Base-by-base conservation (phyloP, 2,113 vertebrate species). In the Microtus oregoni region DNA sequence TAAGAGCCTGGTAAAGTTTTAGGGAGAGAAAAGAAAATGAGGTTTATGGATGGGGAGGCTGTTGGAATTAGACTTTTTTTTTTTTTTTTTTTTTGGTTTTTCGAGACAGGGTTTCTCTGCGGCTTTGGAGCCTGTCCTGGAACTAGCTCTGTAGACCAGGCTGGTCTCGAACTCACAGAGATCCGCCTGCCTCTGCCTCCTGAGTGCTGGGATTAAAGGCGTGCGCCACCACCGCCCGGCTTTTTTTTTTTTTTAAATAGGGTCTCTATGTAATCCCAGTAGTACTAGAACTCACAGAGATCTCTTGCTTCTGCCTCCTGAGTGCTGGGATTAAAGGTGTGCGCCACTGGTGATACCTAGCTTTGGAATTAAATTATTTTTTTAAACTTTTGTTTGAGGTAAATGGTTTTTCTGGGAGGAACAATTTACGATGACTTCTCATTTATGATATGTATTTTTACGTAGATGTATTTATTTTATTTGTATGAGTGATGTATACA, bases 11-110 rank as follows among this genome's bases (percentile, higher is more conserved):
- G 81, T 77, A 35, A 94, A 1, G 41, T 92, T 94, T 86, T 41
- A 95, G 58, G 68, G 44, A 14, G 78, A 89, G 92, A 89, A 89
- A 94, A 92, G 83, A 92, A 91, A 94, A 91, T 78, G 87, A 94
- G 15, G 17, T 68, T 91, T 96, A 28, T 70, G 77, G 50, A 24
- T 70, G 68, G 11, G 86, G n/a, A 86, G 47, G 4, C 9, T 90
- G 11, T n/a, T 68, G 77, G 88, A n/a, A 35, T 81, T 44, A 90
- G 44, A 20, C 9, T 50, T 50, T 50, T 50, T 10, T 58, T 32
- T 50, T 8, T 81, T 35, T 81, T 30, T 83, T 63, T 17, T 50
- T 10, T 58, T 32, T 50, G 41, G 41, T 41, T 41, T 41, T 41
- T 41, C 41, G 41, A 41, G 41, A 41, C 41, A 41, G 41, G 41